Percentiles rank a stretch among this genome's conserved stretches.
Evolutionary conservation across 2,113 vertebrate species (phyloP).

Genomic region (Microtus pennsylvanicus): DNA sequence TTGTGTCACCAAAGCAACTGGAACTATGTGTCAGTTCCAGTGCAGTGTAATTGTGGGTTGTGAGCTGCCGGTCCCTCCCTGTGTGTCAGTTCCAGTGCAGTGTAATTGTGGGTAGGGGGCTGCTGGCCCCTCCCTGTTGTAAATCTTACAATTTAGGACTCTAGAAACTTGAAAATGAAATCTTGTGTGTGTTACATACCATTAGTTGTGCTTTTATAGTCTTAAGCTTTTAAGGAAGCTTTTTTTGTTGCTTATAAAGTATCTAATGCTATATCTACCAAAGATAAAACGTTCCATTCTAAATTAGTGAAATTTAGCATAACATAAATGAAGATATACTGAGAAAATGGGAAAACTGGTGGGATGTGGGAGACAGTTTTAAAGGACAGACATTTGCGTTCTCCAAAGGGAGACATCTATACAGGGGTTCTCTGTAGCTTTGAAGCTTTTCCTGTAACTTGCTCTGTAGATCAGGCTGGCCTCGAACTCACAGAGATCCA

Average conservation of each 20-base stretch:
- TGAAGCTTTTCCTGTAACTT: no score
- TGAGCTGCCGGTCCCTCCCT: background rate
- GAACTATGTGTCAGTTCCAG: background rate
- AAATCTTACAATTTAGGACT: background rate
- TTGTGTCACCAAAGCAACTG: background rate
- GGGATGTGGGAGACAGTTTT: background rate
- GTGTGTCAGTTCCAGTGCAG: background rate
- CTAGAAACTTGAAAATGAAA: background rate
- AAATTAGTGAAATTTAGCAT: background rate
- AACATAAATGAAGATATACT: background rate
- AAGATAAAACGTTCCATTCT: background rate
- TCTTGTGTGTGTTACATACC: background rate
- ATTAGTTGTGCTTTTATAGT: background rate
- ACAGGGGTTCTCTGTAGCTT: no score
- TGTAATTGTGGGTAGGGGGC: background rate
- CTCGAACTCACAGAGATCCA: no score
- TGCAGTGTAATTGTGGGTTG: background rate
- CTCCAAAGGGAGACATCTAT: background rate
- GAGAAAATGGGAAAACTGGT: conserved; percentile 18
- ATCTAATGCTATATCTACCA: background rate
- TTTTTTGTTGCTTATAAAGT: background rate
- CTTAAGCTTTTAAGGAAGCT: background rate
- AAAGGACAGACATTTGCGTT: background rate
- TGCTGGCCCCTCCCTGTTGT: background rate
- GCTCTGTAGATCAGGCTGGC: no score